Base-by-base conservation (phyloP, 2,113 vertebrate species). In the Lepidothrix coronata region DNA sequence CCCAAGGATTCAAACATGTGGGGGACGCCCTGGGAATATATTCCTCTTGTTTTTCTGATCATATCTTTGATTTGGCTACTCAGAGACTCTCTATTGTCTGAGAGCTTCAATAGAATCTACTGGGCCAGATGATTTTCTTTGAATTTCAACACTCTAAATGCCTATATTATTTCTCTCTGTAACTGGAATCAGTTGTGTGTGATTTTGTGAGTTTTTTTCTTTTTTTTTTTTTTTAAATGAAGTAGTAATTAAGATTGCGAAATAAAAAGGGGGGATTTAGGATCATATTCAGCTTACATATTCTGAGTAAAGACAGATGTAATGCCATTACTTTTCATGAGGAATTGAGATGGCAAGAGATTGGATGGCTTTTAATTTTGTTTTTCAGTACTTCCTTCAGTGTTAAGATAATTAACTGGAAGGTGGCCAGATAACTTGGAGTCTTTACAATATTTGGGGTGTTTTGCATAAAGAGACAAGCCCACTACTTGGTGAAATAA, bases 381-480 rank as follows among this genome's bases (percentile, higher is more conserved):
- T 92, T 97, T 97, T 95, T 93, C 92, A 89, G 84, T 90, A 70
- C 72, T 93, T 93, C 77, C 74, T 93, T 94, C 62, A 44, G 54
- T 89, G 91, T 71, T 93, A 95, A 92, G 92, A 93, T 97, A 97
- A 97, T 97, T 97, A 97, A 96, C 88, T 97, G 96, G 96, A 97
- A 95, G 20, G 79, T 87, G 67, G 93, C 96, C 96, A 97, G 87
- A 81, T 78, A 81, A 72, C 85, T 91, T 93, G 92, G 73, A 94
- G 25, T 52, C 79, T 84, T 93, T 91, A 86, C 66, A 93, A 48
- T 89, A 48, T 87, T 88, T 95, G 46, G n/a, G 48, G 25, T 17
- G 10, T n/a, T 65, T 91, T 89, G 86, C 87, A 81, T 92, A 84
- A 92, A 57, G 51, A 93, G 67, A 70, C 57, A 84, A 96, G 39